Base-by-base conservation (phyloP, 2,888 invertebrate genomes). In the Tenthredo mesomela region DNA sequence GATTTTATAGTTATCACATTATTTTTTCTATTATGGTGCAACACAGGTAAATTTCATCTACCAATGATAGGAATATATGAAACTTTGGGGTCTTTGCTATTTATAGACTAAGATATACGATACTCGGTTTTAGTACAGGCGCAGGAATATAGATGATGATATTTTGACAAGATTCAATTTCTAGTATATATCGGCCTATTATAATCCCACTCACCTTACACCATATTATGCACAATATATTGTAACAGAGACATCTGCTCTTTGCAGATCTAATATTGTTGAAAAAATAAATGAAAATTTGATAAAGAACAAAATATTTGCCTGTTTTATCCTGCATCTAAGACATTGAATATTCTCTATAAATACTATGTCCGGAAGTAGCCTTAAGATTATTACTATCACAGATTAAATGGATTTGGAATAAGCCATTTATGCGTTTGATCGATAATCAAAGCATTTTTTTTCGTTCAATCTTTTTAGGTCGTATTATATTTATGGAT, bases 131-230 rank as follows among this genome's bases (percentile, higher is more conserved):
- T 37, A 25, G 58, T 58, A 77, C 33, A 50, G 29, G n/a, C 47
- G 54, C 77, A 77, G 33, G 33, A 29, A 54, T 77, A 50, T 77
- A n/a, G 54, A 37, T 58, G 61, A 47, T 77, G 54, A 77, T 77
- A 77, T 77, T 77, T 47, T 25, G 18, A 77, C 77, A 77, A 77
- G 15, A 77, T 77, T 50, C 18, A 61, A 6, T 61, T 61, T 80
- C 21, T 18, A 21, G 21, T 61, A 40, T 61, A 40, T 25, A 6
- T 37, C 7, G 7, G n/a, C 80, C 15, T 80, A 80, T 37, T 58
- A 80, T 80, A 80, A 50, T 80, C 80, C 18, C 80, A 80, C 80
- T 80, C 80, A 80, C 80, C 80, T 80, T 80, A 80, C 80, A 80
- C 61, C 80, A 58, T 47, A 47, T 80, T 47, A 47, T 80, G 80